Conservation (phyloP, 2,888 invertebrate species). For the Autographa gamma region DNA sequence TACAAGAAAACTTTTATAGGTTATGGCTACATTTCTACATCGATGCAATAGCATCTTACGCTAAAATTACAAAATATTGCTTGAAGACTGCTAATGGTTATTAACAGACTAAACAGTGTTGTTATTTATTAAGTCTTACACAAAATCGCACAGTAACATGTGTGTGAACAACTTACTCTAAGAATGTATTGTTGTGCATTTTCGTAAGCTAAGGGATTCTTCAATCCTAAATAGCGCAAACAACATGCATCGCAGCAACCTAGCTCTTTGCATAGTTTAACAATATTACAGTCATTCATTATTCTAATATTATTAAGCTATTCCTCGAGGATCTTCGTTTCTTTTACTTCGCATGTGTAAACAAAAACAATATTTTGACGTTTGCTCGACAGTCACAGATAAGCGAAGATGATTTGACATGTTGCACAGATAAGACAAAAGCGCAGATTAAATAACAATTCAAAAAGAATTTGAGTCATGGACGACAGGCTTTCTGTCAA, state of each 20-base stretch:
- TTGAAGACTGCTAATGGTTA: not conserved
- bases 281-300: constrained; percentile 86
- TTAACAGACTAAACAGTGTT: not conserved
- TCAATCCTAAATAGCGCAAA: constrained; percentile 91
- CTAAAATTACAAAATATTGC: not conserved
- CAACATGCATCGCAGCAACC: constrained; percentile 92
- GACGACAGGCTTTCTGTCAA: too few species aligned
- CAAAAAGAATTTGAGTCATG: too few species aligned
- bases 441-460: too few species aligned
- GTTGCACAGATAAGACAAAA: not conserved
- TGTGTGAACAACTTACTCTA: constrained; percentile 78
- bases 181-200: constrained; percentile 81
- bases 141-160: constrained; percentile 3
- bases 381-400: not conserved
- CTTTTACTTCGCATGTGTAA: not conserved
- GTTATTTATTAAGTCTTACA: not conserved
- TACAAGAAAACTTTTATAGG: not conserved
- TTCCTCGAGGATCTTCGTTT: not conserved
- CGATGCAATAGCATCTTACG: not conserved
- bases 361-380: constrained; percentile 3
- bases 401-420: not conserved
- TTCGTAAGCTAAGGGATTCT: constrained; percentile 87
- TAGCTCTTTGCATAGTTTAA: constrained; percentile 83
- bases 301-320: constrained; percentile 17
- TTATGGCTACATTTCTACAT: not conserved